A percentile compares a stretch with the other conserved stretches of the same genome.
phyloP scores from a whole-genome alignment of 2,797 vertebrate species.

The Neostethus bicornis region DNA sequence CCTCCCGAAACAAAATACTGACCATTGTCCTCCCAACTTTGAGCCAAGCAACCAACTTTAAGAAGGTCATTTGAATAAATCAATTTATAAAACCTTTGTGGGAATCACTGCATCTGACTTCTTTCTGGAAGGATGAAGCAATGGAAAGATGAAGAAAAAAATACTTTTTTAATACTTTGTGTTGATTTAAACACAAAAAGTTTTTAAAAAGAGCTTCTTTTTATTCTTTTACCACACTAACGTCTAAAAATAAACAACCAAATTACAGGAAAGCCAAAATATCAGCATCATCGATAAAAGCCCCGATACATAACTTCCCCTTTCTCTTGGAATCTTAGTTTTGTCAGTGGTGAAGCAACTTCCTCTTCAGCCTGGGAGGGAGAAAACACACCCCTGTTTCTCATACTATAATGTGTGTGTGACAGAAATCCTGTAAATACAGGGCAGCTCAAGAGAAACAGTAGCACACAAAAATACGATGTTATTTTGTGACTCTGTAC shows the following conservation, averaged over 20 bases:
- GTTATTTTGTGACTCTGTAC: too few relatives aligned
- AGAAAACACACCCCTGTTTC: constrained; percentile 28
- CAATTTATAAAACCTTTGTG: constrained; percentile 35
- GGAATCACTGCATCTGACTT: constrained; percentile 48
- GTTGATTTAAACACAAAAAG: too few relatives aligned
- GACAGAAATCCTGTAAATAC: too few relatives aligned
- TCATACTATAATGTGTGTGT: not conserved
- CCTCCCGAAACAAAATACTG: not conserved
- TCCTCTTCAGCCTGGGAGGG: constrained; percentile 47
- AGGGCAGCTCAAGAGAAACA: too few relatives aligned
- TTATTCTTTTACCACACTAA: constrained; percentile 1
- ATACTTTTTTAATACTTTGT: too few relatives aligned
- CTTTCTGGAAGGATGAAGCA: too few relatives aligned
- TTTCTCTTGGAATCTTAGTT: constrained; percentile 60
- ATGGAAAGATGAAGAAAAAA: too few relatives aligned
- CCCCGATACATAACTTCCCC: constrained; percentile 55
- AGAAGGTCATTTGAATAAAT: constrained; percentile 54
- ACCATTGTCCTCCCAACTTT: constrained; percentile 14
- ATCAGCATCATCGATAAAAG: constrained; percentile 38
- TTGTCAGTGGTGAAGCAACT: constrained; percentile 66
- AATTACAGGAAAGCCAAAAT: constrained; percentile 27
- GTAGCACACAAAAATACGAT: too few relatives aligned
- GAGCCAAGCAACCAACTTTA: constrained; percentile 29
- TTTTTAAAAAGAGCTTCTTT: too few relatives aligned
- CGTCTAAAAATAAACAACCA: constrained; percentile 20